Conservation (phyloP, 1,140 invertebrate species). For the Tyrophagus putrescentiae region DNA sequence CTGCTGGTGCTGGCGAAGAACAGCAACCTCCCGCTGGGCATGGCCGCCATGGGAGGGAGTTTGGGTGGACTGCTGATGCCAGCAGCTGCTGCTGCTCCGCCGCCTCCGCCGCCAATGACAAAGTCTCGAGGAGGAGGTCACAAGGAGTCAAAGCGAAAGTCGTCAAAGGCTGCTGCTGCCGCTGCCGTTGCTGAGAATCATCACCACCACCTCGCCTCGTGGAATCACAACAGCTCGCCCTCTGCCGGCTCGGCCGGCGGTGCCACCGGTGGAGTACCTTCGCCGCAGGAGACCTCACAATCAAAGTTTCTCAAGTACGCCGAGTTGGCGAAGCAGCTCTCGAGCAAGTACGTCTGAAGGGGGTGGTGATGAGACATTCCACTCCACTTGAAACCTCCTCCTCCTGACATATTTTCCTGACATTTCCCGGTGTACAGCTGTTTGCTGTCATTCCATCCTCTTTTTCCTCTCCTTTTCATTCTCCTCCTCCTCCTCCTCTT, state of each 20-base stretch:
- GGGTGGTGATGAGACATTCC: background rate
- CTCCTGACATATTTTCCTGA: background rate
- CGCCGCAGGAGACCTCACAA: conserved; percentile 58
- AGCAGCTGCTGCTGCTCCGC: conserved; percentile 18
- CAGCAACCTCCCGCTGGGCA: conserved; percentile 15
- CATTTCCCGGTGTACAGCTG: background rate
- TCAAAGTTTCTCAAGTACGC: conserved; percentile 94
- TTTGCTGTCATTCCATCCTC: background rate
- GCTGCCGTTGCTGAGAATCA: background rate
- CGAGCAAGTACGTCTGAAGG: conserved; percentile 58
- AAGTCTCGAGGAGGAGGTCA: too few relatives aligned
- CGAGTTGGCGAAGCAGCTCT: conserved; percentile 85
- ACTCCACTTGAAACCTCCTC: background rate
- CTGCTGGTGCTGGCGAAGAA: conserved; percentile 17
- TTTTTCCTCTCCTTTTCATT: background rate
- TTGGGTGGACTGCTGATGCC: background rate
- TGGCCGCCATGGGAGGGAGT: too few relatives aligned
- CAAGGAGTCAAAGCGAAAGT: background rate
- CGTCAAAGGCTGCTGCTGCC: background rate
- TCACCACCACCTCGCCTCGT: background rate
- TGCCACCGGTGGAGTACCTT: too few relatives aligned
- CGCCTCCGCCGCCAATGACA: conserved; percentile 16
- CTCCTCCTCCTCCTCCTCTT: background rate
- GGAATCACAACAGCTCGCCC: conserved; percentile 4
- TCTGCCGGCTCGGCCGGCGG: conserved; percentile 16